Percentiles rank a stretch among this genome's conserved stretches.
Conservation (phyloP, 2,888 invertebrate species). For the Oxytorus armatus region DNA sequence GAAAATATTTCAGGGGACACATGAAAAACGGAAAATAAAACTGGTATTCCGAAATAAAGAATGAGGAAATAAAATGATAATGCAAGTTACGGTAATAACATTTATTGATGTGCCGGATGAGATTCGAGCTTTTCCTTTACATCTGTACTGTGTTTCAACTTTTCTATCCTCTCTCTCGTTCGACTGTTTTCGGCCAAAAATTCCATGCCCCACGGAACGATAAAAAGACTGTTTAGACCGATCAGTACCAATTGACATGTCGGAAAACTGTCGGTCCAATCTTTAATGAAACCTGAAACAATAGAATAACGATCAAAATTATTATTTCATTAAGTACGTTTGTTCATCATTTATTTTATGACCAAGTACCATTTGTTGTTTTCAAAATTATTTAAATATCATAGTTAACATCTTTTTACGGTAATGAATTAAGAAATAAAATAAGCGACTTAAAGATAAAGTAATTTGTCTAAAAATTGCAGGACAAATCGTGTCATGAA, state of each 20-base stretch:
- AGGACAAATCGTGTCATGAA: too few species aligned
- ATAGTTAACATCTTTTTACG: too few species aligned
- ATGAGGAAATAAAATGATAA: background rate
- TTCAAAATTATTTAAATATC: too few species aligned
- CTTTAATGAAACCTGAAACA: constrained; percentile 87
- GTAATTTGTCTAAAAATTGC: too few species aligned
- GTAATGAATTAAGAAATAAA: too few species aligned
- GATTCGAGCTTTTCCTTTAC: constrained; percentile 27
- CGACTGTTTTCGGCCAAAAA: constrained; percentile 74
- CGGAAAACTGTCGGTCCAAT: constrained; percentile 88
- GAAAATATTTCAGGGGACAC: too few species aligned
- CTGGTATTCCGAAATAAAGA: too few species aligned
- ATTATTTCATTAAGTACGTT: too few species aligned
- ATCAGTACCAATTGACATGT: constrained; percentile 89
- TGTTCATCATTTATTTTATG: too few species aligned
- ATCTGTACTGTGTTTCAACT: constrained; percentile 27
- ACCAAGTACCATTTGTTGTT: too few species aligned
- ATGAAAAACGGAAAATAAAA: too few species aligned
- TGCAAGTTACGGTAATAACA: constrained; percentile 19
- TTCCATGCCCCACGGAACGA: constrained; percentile 89
- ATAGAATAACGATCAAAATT: constrained; percentile 11
- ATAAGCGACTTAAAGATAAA: too few species aligned
- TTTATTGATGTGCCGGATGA: constrained; percentile 46
- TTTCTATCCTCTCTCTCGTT: constrained; percentile 54
- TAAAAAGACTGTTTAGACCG: constrained; percentile 88